Base-by-base conservation (phyloP, 30 jellyfish, hydroid and myxozoan genomes). In the Chironex yamaguchii region DNA sequence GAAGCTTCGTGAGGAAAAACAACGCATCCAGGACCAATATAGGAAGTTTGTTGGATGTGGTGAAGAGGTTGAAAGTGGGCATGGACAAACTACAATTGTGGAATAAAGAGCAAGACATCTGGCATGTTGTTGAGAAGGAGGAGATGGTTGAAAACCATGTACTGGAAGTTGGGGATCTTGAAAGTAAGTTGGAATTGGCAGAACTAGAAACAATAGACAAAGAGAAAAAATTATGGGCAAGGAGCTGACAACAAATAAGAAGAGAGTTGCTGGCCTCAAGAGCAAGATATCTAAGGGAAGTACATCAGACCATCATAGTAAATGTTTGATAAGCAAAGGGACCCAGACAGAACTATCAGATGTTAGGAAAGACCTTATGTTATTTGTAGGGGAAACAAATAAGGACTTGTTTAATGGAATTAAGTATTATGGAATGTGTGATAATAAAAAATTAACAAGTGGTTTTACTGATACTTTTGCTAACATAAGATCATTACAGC, bases 191-290 rank as follows among this genome's bases (percentile, higher is more conserved):
- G 3, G 31, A 54, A 6, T 54, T 32, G 21, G 71, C 25, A 32
- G 25, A 20, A 54, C 6, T 3, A 54, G 25, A 54, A 54, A 54
- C 25, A 3, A n/a, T 6, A 54, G 71, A n/a, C 25, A n/a, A n/a
- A 32, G 25, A 20, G 23, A 9, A 20, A 54, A 54, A n/a, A 54
- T 54, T 54, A 32, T 6, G 25, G 71, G 25, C 21, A 54, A n/a
- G 71, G 25, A 20, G 22, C 71, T 54, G 71, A 32, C 71, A 9
- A 54, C 71, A 54, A n/a, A 54, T 32, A 54, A 54, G 71, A 32
- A 32, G 4, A 27, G 71, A 54, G 3, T 54, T 27, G 71, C 31
- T n/a, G 71, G 71, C 25, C 71, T 54, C 31, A 54, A 54, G 22
- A 54, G 71, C 71, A 20, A 54, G 71, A 54, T n/a, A 54, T 9